Evolutionary conservation across 2,113 vertebrate species (phyloP), one percentile per base, ranked within the genome.

Genomic region (Campylorhamphus procurvoides): DNA sequence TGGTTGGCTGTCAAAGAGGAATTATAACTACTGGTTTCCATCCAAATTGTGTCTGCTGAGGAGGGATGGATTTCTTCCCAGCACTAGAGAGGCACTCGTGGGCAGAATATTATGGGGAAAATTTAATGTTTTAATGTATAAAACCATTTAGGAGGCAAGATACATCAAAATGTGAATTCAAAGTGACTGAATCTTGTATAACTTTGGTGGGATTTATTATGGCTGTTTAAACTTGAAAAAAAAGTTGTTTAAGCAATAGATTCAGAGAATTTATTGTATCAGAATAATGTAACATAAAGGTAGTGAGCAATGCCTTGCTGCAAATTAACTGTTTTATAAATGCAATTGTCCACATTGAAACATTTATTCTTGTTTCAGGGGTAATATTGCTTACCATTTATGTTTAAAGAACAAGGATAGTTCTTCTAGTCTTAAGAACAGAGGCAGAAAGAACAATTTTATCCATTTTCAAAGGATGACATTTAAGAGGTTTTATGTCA

Each of bases 21-120:
- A 84, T 86, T 84, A 53, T 72, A 97, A 82, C 13, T 68, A 86
- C 44, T 94, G 82, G 69, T 95, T 96, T 96, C 75, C 50, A 95
- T 63, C 77, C 87, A 89, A 81, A 89, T 27, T 93, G 35, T 42
- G 40, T 84, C 91, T 95, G 42, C 77, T 92, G 64, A 63, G 73
- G 56, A 64, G 73, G 69, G 89, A 83, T 95, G 77, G 83, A 90
- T 93, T 84, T 90, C 80, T 88, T 75, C 82, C 69, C 76, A 96
- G 62, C 46, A 74, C 73, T 93, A 49, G 52, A 67, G 83, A 96
- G 87, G 40, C 39, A 39, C 62, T 92, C 0, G 3, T 95, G 89
- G 88, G 75, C 83, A 94, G 55, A 73, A 44, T 5, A 4, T 62
- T 23, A n/a, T 5, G 22, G 31, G 60, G 52, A 22, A 90, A 42